Percentiles rank a stretch among this genome's conserved stretches.
Conservation (phyloP, 2,797 vertebrate genomes). For the Lophura swinhoii region DNA sequence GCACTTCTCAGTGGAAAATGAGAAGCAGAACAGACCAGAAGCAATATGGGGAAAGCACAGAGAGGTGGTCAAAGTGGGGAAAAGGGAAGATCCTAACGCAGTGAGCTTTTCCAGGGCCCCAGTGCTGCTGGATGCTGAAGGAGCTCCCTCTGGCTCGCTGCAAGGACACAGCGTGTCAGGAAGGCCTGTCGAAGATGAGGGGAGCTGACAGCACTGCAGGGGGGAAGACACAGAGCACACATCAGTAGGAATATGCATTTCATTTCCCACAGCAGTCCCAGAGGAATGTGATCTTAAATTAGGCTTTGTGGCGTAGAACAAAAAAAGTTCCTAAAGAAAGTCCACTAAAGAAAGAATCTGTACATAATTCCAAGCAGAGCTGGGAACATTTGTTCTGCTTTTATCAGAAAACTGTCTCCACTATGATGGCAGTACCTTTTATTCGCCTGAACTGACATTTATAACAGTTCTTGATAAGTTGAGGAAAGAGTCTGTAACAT, state of each 20-base stretch:
- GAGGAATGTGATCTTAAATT: neutral
- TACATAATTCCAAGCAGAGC: neutral
- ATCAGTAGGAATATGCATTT: neutral
- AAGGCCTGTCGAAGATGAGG: neutral
- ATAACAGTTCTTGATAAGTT: neutral
- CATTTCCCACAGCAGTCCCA: neutral
- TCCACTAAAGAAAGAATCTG: neutral
- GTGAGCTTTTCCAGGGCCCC: neutral
- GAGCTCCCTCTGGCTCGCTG: neutral
- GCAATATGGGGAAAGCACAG: fast-evolving
- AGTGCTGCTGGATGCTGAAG: neutral
- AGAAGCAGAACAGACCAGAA: neutral
- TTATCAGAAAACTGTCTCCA: neutral
- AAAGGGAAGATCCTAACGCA: neutral
- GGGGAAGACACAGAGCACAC: neutral
- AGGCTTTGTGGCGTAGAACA: neutral
- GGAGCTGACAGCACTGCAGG: fast-evolving
- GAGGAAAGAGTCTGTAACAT: neutral
- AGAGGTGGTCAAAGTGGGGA: neutral
- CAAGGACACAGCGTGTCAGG: neutral
- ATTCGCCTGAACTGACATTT: neutral
- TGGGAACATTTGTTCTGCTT: neutral
- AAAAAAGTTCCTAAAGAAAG: neutral
- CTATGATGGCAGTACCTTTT: neutral
- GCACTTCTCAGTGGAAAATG: neutral